Percentiles rank a stretch among this genome's conserved stretches.
Conservation (phyloP, 2,888 invertebrate species). For the Macrophya alboannulata region DNA sequence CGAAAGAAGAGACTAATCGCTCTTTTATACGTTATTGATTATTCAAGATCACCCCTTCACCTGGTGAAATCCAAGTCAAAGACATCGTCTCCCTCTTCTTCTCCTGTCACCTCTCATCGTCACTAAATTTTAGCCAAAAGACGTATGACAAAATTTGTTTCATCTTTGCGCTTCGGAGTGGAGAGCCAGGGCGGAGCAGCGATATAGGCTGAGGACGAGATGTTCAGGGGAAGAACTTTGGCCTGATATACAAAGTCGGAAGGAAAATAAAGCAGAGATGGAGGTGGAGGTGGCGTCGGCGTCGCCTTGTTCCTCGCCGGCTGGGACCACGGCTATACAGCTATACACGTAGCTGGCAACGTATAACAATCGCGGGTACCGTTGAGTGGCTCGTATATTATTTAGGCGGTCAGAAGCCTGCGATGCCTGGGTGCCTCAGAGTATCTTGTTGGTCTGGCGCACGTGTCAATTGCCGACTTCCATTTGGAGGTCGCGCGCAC, state of each 20-base stretch:
- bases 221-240: slow-evolving; percentile 13
- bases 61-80: too few species aligned
- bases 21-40: not conserved
- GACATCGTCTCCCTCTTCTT: not conserved
- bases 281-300: not conserved
- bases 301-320: slow-evolving; percentile 22
- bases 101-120: not conserved
- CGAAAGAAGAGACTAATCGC: not conserved
- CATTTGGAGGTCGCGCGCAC: slow-evolving; percentile 69
- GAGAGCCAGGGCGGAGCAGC: not conserved
- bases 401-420: slow-evolving; percentile 49
- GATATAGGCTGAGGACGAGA: too few species aligned
- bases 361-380: slow-evolving; percentile 38
- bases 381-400: slow-evolving; percentile 54
- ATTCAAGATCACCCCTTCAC: not conserved
- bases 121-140: too few species aligned
- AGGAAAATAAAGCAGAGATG: not conserved
- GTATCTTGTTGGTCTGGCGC: slow-evolving; percentile 57
- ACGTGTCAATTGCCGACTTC: slow-evolving; percentile 75
- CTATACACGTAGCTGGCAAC: not conserved
- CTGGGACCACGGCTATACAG: slow-evolving; percentile 16
- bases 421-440: slow-evolving; percentile 41
- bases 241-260: slow-evolving; percentile 5
- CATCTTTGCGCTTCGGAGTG: not conserved
- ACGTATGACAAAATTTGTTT: not conserved